Base-by-base conservation (phyloP, 2,797 vertebrate species). In the Limnodromus scolopaceus region DNA sequence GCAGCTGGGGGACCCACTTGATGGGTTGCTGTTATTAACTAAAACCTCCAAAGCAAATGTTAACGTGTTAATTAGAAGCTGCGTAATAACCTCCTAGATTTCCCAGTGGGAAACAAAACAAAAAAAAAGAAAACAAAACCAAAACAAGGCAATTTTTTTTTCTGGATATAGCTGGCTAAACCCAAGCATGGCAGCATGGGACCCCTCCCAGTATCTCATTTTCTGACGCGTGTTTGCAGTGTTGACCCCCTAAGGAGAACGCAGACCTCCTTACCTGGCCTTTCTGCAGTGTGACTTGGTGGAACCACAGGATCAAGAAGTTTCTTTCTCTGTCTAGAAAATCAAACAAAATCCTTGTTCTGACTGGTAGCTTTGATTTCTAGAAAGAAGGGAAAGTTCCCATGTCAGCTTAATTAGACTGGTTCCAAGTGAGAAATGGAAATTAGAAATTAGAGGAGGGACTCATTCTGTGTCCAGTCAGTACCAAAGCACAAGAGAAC, bases 51-150 rank as follows among this genome's bases (percentile, higher is more conserved):
- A 96, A 93, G 83, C 90, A 92, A 95, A 95, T 79, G 89, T 89
- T 96, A 95, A 97, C 91, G 78, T 86, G 90, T 96, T 96, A 91
- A 96, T 96, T 96, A 94, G 88, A 92, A 75, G 55, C 85, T 95
- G 78, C 55, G 23, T 92, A 96, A 96, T 94, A 92, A 96, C 55
- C 58, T 87, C 70, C 45, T 34, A 66, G 77, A 94, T 96, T 94
- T 96, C 96, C 75, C 91, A 68, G 81, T 61, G 65, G 86, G 93
- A 84, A 82, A 84, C 82, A 79, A 91, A 68, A 17, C 49, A 48
- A 63, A 36, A 22, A 41, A 54, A 34, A 5, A 3, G 6, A 30
- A 58, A 83, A 4, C 43, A 61, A 85, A 93, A 58, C 64, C 88
- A 85, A 93, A 88, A 75, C 58, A 87, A 74, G 53, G 41, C 41